Conservation (phyloP, 2,888 invertebrate species). For the Lordiphosa fenestrarum region DNA sequence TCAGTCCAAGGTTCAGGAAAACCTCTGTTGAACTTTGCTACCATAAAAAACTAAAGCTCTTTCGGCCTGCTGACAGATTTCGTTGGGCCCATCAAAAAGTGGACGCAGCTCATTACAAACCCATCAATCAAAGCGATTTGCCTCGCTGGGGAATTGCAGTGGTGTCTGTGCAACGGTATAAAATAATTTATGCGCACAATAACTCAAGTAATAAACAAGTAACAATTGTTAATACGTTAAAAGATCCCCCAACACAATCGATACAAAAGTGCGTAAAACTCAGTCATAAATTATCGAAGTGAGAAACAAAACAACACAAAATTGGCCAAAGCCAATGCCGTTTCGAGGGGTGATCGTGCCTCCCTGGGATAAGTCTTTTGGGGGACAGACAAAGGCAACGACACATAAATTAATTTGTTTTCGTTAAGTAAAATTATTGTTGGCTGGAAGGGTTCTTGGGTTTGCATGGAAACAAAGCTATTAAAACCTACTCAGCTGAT, state of each 20-base stretch:
- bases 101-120: slow-evolving; percentile 52
- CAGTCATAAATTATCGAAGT: slow-evolving; percentile 53
- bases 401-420: slow-evolving; percentile 60
- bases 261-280: slow-evolving; percentile 49
- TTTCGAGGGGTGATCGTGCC: slow-evolving; percentile 61
- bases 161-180: slow-evolving; percentile 38
- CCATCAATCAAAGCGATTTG: slow-evolving; percentile 54
- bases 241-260: slow-evolving; percentile 18
- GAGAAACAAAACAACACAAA: slow-evolving; percentile 41
- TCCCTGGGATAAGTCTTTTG: slow-evolving; percentile 46
- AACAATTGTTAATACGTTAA: slow-evolving; percentile 35
- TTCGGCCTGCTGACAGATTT: slow-evolving; percentile 40
- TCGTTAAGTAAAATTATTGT: slow-evolving; percentile 46
- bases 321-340: slow-evolving; percentile 52
- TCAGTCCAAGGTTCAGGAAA: slow-evolving; percentile 53
- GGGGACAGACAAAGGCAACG: slow-evolving; percentile 29
- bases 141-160: slow-evolving; percentile 14
- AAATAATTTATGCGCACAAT: slow-evolving; percentile 62
- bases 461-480: no score
- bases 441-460: neutral
- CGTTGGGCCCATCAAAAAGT: slow-evolving; percentile 37
- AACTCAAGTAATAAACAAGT: slow-evolving; percentile 50
- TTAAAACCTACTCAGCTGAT: no score
- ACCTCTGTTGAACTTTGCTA: slow-evolving; percentile 53
- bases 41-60: slow-evolving; percentile 26